These are phyloP conservation scores for Phortica variegata DNA, from an alignment of 1,140 invertebrate genomes.

Conservation along the genomic window DNA sequence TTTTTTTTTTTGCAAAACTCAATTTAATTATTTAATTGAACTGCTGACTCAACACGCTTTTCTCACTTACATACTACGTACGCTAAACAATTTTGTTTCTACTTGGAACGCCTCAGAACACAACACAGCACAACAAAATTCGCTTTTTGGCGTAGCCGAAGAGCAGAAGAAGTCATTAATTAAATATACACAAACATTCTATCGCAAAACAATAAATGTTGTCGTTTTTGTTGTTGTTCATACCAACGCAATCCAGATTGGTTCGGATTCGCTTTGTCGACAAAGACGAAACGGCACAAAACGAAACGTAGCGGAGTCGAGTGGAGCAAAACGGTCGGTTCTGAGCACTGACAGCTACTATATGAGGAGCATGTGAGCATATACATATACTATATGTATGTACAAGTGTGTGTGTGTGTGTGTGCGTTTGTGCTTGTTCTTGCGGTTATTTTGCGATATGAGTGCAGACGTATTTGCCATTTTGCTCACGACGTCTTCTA, in stretches of 20 bases:
- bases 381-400: slow-evolving; percentile 1
- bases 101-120: background rate
- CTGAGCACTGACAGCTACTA: slow-evolving; percentile 16
- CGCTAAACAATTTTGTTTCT: background rate
- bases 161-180: slow-evolving; percentile 14
- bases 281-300: slow-evolving; percentile 12
- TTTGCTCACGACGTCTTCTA: no score
- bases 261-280: slow-evolving; percentile 22
- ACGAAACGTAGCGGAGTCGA: slow-evolving; percentile 14
- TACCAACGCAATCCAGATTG: slow-evolving; percentile 31
- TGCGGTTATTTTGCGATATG: background rate
- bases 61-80: slow-evolving; percentile 1
- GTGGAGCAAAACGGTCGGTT: slow-evolving; percentile 6
- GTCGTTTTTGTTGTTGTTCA: slow-evolving; percentile 19
- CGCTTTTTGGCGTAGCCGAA: no score
- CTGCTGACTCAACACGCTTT: slow-evolving; percentile 11
- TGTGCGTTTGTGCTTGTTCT: slow-evolving; percentile 4
- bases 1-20: no score
- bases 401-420: background rate
- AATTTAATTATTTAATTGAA: slow-evolving; percentile 18
- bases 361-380: slow-evolving; percentile 2
- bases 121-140: no score
- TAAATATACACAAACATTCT: slow-evolving; percentile 12
- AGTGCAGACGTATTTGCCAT: no score
- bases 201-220: slow-evolving; percentile 4